These are phyloP conservation scores for Thelohanellus kitauei DNA, from an alignment of 30 jellyfish, hydroid and myxozoan species.

Conservation along the genomic window DNA sequence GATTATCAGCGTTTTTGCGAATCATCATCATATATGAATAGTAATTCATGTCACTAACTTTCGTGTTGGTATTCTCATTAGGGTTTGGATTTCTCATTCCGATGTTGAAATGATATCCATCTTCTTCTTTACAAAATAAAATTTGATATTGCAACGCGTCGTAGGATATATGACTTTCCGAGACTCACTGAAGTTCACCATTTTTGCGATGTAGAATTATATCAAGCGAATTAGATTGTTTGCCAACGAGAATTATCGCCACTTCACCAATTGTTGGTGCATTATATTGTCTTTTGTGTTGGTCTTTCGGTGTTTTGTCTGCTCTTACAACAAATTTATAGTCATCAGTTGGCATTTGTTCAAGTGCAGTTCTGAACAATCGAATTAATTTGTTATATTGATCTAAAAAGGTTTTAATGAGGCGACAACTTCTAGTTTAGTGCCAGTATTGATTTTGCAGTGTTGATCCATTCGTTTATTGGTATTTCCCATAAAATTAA, in stretches of 20 bases:
- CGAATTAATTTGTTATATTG: not conserved
- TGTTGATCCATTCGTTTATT: no score
- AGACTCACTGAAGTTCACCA: not conserved
- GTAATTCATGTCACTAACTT: not conserved
- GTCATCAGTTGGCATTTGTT: constrained; percentile 1
- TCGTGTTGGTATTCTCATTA: not conserved
- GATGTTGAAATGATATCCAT: constrained; percentile 7
- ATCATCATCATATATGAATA: constrained; percentile 3
- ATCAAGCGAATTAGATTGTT: not conserved
- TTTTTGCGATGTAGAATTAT: not conserved
- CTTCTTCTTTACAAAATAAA: constrained; percentile 5
- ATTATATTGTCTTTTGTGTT: constrained; percentile 1
- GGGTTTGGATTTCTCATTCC: constrained; percentile 1
- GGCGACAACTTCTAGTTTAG: no score
- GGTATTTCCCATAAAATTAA: no score
- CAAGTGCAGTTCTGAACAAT: constrained; percentile 1
- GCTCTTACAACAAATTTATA: constrained; percentile 1
- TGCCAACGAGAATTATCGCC: constrained; percentile 1
- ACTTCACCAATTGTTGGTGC: constrained; percentile 1
- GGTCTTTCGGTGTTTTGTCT: constrained; percentile 7
- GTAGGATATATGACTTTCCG: constrained; percentile 8
- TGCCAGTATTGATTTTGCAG: no score
- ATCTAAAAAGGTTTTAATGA: no score
- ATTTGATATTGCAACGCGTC: constrained; percentile 9
- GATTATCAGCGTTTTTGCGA: not conserved